phyloP scores from a whole-genome alignment of 2,888 invertebrate genomes.

The Lepidochrysops patricia region DNA sequence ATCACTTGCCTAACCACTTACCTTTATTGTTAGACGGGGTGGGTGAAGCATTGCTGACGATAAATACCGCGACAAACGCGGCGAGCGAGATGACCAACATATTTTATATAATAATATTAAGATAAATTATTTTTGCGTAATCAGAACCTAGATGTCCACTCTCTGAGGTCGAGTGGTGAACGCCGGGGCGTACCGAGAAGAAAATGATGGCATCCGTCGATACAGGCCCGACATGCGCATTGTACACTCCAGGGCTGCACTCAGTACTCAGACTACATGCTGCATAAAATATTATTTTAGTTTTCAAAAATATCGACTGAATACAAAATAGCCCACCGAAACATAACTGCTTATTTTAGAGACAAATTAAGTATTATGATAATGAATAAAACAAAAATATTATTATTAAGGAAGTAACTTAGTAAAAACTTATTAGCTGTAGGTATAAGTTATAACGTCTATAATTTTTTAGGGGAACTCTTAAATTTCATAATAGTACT shows the following conservation, averaged over 20 bases:
- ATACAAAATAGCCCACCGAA: no score
- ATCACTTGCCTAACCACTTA: no score
- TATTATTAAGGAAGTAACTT: no score
- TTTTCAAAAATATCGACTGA: no score
- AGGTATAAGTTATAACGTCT: no score
- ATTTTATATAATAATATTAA: constrained; percentile 15
- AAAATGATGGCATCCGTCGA: constrained; percentile 51
- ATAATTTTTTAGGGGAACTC: no score
- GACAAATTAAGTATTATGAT: no score
- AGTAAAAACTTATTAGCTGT: no score
- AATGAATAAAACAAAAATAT: no score
- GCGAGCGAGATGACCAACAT: constrained; percentile 59
- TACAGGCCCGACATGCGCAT: constrained; percentile 71
- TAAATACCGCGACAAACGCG: constrained; percentile 61
- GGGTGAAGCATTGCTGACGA: constrained; percentile 49
- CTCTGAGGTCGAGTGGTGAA: constrained; percentile 42
- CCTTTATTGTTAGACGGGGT: constrained; percentile 61
- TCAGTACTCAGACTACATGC: neutral
- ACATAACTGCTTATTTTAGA: no score
- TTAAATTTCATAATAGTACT: no score
- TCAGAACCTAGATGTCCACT: constrained; percentile 20
- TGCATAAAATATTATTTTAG: no score
- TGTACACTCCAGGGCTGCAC: constrained; percentile 26
- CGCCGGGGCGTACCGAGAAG: constrained; percentile 36
- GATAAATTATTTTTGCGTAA: neutral